phyloP scores from a whole-genome alignment of 2,113 vertebrate species.

The Antigone vipio region DNA sequence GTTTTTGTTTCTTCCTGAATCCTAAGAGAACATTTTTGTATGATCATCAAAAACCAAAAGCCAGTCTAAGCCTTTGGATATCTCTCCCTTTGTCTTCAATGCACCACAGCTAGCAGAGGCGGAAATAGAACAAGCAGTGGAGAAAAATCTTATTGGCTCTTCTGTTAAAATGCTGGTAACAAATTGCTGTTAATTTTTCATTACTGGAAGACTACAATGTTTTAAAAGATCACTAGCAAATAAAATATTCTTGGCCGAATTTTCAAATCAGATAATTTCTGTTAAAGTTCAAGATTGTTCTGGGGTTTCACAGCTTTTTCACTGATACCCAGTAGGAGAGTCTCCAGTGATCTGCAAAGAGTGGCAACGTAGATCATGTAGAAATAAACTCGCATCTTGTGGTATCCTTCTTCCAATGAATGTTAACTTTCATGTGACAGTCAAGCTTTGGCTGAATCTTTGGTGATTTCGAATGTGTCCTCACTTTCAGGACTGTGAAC shows the following conservation, averaged over 20 bases:
- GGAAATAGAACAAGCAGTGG: background rate
- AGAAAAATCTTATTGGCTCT: background rate
- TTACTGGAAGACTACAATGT: background rate
- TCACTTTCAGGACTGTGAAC: background rate
- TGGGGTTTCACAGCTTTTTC: background rate
- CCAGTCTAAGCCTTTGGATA: background rate
- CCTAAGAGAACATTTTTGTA: background rate
- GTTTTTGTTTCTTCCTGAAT: background rate
- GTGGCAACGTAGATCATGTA: accelerated
- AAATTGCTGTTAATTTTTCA: background rate
- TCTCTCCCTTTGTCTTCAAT: background rate
- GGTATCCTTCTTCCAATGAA: background rate
- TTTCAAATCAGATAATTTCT: background rate
- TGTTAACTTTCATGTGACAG: background rate
- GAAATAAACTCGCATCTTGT: background rate
- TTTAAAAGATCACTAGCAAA: background rate
- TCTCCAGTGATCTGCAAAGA: background rate
- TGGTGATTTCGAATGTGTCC: background rate
- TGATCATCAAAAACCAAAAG: background rate
- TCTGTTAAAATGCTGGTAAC: background rate
- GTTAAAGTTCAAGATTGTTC: background rate
- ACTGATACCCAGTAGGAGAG: background rate
- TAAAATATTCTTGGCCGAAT: background rate
- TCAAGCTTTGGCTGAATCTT: background rate
- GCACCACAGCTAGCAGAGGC: background rate